Evolutionary conservation across 1,140 invertebrate species (phyloP), one percentile per base, ranked within the genome.

Genomic region (Cydia fagiglandana): DNA sequence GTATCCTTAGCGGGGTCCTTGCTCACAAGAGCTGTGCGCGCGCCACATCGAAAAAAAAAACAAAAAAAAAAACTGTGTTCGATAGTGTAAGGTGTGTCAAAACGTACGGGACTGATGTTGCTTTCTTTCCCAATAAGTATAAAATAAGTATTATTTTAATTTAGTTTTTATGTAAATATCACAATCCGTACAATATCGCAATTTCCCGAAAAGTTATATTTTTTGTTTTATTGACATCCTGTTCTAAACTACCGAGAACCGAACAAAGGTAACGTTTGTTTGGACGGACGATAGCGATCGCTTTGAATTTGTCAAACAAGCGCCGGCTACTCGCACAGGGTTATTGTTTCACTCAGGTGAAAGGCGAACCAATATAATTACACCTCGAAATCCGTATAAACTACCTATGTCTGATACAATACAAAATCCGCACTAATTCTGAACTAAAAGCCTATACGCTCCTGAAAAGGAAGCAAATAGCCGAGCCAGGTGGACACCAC

Each of bases 231-330:
- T 68, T 68, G 28, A 68, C 30, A 34, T n/a, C 24, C 30, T 34
- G 64, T 68, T 20, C 24, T 3, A 66, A 66, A 34, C 12, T 66
- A 34, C 24, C 28, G 64, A 68, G 30, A 24, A 68, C 30, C n/a
- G 64, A 68, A 38, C 30, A 68, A 68, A 38, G 15, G 64, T 30
- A 30, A 34, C 30, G 64, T 0, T 38, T 68, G 64, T 68, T 68
- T 38, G 13, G 64, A 38, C 30, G 17, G 30, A 38, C 30, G 17
- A 13, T 68, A 68, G 13, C 64, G 30, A 68, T 68, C 64, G 64
- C 5, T 68, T 68, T 34, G 38, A 68, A 68, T 68, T 68, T 68
- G 64, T 68, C 64, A 68, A 68, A 20, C 64, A 68, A 68, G 34
- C 30, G 12, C 24, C 24, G 28, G 17, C n/a, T 56, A 56, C 53